Base-by-base conservation (phyloP, 2,888 invertebrate species). In the Marasmarcha lunaedactyla region DNA sequence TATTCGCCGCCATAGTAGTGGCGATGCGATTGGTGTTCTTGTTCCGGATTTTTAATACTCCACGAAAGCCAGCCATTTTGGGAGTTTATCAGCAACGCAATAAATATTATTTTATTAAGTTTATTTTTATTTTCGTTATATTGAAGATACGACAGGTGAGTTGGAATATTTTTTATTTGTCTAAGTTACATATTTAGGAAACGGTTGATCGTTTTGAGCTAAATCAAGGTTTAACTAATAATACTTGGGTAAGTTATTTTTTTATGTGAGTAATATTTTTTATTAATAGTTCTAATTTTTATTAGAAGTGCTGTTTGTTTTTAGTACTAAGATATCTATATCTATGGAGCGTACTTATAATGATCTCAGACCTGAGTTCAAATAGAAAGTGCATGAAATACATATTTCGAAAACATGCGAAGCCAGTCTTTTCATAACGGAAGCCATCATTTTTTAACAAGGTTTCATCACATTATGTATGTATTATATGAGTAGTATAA, bases 11-110 rank as follows among this genome's bases (percentile, higher is more conserved):
- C 2, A 11, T 30, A 30, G 10, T 30, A n/a, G 11, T 30, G 2
- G 30, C 30, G 4, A 10, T 30, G 11, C 9, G 30, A 30, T 3
- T 30, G 9, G 11, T 30, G 9, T 30, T 30, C 2, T 2, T 30
- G 10, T 71, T 78, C 50, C 63, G 58, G 38, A 64, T 64, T 47
- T 40, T 77, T 37, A 79, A 79, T 56, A 59, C 54, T 37, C 61
- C 58, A 37, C 50, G 55, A 15, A 71, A 63, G 30, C 66, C 71
- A 0, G 68, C 84, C 0, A 65, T 85, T 42, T 71, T 79, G 27
- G 86, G 86, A 39, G 61, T 87, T 33, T 88, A 87, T 52, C 81
- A 73, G 42, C 71, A 79, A 50, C 63, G 60, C 33, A 81, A 81
- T 50, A 84, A 81, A 47, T 71, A 67, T 39, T 87, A 77, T 51